Evolutionary conservation across 2,888 invertebrate species (phyloP), one percentile per base, ranked within the genome.

Genomic region (Chalcosyrphus nemorum): DNA sequence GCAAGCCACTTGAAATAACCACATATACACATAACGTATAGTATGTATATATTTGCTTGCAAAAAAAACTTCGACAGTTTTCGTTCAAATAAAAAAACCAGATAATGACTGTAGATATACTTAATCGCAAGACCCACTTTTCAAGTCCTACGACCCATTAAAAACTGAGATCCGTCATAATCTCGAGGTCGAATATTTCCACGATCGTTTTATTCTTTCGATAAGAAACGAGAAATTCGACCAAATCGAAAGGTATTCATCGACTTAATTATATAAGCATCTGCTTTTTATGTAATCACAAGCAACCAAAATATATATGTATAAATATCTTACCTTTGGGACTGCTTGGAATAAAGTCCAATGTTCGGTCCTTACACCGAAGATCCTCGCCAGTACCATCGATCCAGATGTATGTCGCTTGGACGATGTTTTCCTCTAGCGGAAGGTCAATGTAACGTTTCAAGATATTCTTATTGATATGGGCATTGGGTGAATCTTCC

Each of bases 391-490:
- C 98, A 17, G 96, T 95, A 27, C 98, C 98, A 90, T 98, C 98
- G 88, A 98, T 97, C 98, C 98, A 98, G 70, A 98, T 93, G 92
- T 98, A 98, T 63, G 96, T 97, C 45, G 96, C 97, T 90, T 97
- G 95, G 68, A 96, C 93, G 89, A 94, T 94, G 88, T 96, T 94
- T 27, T 94, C 95, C 6, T 96, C 95, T 81, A 96, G 93, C 0
- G 96, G 96, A 86, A 98, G 93, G 87, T 94, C 94, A 90, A 96
- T 92, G 91, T 96, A 98, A 75, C 95, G 93, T 85, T 93, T 93
- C 86, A 96, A 91, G 61, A 97, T 93, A 52, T 93, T 93, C 92
- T 97, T 97, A 88, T 96, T 95, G 72, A 97, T 92, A 86, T 94
- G 95, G 87, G 96, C 96, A 91, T 97, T 97, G 41, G 97, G 97